Base-by-base conservation (phyloP, 1,140 invertebrate genomes). In the Parapsyche elsis region DNA sequence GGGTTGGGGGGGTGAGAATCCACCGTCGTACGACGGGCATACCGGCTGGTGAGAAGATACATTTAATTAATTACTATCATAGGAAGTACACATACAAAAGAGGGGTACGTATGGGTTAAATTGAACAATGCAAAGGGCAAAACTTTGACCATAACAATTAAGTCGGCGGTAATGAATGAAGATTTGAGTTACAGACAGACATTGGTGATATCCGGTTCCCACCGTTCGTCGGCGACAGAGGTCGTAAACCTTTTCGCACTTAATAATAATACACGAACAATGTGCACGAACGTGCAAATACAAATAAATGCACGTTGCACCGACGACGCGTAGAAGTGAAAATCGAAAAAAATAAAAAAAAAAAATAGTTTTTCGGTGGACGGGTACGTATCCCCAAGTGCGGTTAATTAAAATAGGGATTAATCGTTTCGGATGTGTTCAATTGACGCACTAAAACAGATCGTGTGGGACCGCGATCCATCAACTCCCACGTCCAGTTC, bases 341-440 rank as follows among this genome's bases (percentile, higher is more conserved):
- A n/a, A n/a, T n/a, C n/a, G n/a, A n/a, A n/a, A n/a, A n/a, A n/a
- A n/a, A n/a, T n/a, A n/a, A n/a, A n/a, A n/a, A n/a, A n/a, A n/a
- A n/a, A n/a, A n/a, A n/a, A n/a, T 14, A 38, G 7, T 38, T 38
- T 38, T 38, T 4, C 30, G 53, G 64, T 57, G 38, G 46, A 44
- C 38, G 59, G 26, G 24, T 70, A 38, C 46, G 71, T 53, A 24
- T 24, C 26, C 53, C n/a, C 7, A 46, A 67, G 30, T 49, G 38
- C 30, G 53, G 80, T 19, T 81, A 78, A 81, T 81, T 81, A 81
- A 23, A 44, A 26, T 70, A 21, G 45, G 76, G 80, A 79, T 76
- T 76, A 78, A 81, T 64, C 81, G 73, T 76, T 76, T 81, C 76
- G 81, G 81, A 81, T 81, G 81, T 70, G 64, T 30, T 73, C 81